Evolutionary conservation across 2,797 vertebrate genomes (phyloP).

Genomic region (Ptychobarbus kaznakovi): DNA sequence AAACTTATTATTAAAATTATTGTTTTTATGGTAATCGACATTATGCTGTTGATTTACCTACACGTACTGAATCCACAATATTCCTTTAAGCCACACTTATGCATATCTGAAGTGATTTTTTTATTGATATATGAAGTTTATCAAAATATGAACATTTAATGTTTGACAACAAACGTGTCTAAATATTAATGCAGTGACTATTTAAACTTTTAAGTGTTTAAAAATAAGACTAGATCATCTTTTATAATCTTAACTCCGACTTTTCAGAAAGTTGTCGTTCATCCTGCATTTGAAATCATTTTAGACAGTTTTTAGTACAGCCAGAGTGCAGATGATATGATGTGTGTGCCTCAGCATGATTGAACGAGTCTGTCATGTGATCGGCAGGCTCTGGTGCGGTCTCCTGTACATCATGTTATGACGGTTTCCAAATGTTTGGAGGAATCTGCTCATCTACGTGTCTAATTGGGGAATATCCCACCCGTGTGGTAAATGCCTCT

Average conservation of each 20-base stretch:
- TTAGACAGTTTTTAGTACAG: background rate
- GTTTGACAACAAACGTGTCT: background rate
- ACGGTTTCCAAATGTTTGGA: constrained; percentile 74
- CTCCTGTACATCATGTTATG: constrained; percentile 83
- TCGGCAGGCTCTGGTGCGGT: constrained; percentile 75
- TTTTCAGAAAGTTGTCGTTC: background rate
- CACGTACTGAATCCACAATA: background rate
- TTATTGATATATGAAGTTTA: background rate
- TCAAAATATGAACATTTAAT: background rate
- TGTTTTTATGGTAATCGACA: no score
- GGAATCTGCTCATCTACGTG: constrained; percentile 84
- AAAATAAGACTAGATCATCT: background rate
- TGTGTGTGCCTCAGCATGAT: background rate
- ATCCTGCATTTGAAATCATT: background rate
- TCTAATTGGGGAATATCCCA: constrained; percentile 80
- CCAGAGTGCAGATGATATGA: background rate
- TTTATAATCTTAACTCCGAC: background rate
- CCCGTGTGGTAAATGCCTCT: constrained; percentile 71
- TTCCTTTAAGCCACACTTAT: background rate
- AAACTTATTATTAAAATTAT: no score
- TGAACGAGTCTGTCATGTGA: background rate
- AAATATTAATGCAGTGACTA: background rate
- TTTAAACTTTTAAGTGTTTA: background rate
- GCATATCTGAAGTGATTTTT: background rate
- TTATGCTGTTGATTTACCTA: background rate